Base-by-base conservation (phyloP, 2,888 invertebrate genomes). In the Pollenia griseotomentosa region DNA sequence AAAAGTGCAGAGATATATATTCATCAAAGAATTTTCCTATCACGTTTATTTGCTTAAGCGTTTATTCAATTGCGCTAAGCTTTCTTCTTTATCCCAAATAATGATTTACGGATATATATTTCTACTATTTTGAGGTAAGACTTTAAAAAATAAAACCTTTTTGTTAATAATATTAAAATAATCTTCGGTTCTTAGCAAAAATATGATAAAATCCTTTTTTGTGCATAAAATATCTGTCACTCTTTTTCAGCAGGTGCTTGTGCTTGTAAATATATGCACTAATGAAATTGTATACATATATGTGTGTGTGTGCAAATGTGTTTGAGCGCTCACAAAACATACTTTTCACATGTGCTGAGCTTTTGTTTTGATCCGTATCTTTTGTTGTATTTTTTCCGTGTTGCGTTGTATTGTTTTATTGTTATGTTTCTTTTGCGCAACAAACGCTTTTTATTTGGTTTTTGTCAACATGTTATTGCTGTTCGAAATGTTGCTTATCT, bases 361-460 rank as follows among this genome's bases (percentile, higher is more conserved):
- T 55, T 65, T 71, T 78, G 44, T 71, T 57, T 65, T 44, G 40
- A 11, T 59, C 33, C 42, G 11, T 19, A 42, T 59, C 11, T 65
- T 79, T 79, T 66, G n/a, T 48, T 61, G 19, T 66, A 19, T 44
- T 48, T 59, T 44, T 42, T 61, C 40, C 11, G 33, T 14, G 2
- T 59, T 57, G 2, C 57, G 11, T 23, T 51, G 48, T 23, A 51
- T 70, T 63, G 70, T 78, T 46, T 23, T 7, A 33, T 33, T 70
- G 40, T 65, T 65, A 44, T 57, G 65, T 48, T 55, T 48, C 65
- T 73, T 55, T 59, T 33, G 48, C 46, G 23, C 16, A 68, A 57
- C 57, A 78, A 73, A 78, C 57, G 42, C 65, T 70, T 66, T 33
- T 66, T 55, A 70, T 63, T 78, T 79, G n/a, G 19, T 59, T 70